These are phyloP conservation scores for Actenoides lindsayi DNA, from an alignment of 2,113 vertebrate species.

Conservation along the genomic window DNA sequence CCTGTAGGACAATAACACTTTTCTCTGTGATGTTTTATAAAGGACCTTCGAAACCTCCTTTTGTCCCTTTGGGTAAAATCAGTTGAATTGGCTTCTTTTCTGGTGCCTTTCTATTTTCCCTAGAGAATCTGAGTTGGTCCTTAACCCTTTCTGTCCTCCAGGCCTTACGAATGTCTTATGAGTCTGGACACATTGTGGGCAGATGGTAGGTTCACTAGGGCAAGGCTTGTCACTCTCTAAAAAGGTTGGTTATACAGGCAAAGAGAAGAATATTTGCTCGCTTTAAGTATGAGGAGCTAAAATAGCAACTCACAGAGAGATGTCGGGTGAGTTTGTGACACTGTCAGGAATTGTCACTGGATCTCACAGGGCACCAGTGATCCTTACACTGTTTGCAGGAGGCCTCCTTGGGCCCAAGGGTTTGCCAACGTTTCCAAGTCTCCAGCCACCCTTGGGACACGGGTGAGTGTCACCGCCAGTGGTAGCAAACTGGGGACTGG, in stretches of 20 bases:
- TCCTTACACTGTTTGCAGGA: neutral
- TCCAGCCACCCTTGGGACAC: neutral
- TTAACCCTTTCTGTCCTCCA: neutral
- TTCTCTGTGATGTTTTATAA: neutral
- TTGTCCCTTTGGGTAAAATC: constrained; percentile 9
- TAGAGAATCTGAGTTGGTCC: neutral
- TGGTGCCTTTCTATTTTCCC: neutral
- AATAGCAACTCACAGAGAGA: neutral
- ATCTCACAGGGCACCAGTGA: neutral
- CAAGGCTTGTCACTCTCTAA: neutral
- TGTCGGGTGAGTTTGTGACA: accelerated
- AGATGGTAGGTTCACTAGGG: neutral
- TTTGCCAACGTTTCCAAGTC: neutral
- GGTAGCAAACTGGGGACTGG: neutral
- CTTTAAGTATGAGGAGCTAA: neutral
- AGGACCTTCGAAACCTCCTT: constrained; percentile 9
- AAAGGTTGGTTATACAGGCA: neutral
- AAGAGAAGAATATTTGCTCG: neutral
- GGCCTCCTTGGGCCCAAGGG: neutral
- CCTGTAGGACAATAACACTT: neutral
- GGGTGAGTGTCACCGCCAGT: neutral
- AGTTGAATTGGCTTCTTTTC: neutral
- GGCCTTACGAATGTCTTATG: accelerated
- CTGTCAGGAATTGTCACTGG: accelerated
- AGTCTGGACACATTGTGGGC: neutral